A percentile compares a stretch with the other conserved stretches of the same genome.
Conservation (phyloP, 2,797 vertebrate species). For the Menidia menidia region DNA sequence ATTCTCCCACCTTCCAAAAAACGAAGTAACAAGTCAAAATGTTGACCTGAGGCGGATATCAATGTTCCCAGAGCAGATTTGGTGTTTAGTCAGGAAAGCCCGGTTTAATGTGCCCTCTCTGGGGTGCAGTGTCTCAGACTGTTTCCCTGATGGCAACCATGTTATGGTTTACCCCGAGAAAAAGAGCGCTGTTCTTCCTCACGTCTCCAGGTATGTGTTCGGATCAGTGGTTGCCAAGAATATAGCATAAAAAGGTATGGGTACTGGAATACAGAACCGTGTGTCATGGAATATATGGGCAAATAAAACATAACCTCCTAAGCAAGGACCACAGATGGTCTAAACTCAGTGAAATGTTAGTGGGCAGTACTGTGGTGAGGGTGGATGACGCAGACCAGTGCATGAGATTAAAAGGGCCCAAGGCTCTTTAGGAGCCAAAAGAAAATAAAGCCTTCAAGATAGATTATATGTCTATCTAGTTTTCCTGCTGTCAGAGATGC, state of each 20-base stretch:
- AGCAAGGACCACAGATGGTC: conserved; percentile 47
- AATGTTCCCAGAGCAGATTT: conserved; percentile 58
- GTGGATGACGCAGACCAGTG: conserved; percentile 28
- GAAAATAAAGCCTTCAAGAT: conserved; percentile 59
- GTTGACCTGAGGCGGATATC: conserved; percentile 57
- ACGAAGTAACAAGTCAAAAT: conserved; percentile 49
- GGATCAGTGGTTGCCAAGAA: conserved; percentile 56
- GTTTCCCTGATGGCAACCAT: conserved; percentile 54
- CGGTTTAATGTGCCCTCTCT: conserved; percentile 62
- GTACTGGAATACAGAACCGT: conserved; percentile 43
- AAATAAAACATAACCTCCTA: conserved; percentile 51
- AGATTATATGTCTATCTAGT: conserved; percentile 47
- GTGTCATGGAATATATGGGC: conserved; percentile 54
- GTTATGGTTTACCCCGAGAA: conserved; percentile 61
- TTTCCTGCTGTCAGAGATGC: conserved; percentile 26
- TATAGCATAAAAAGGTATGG: conserved; percentile 47
- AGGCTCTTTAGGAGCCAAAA: conserved; percentile 54
- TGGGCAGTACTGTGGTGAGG: background rate
- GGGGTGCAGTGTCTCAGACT: conserved; percentile 59
- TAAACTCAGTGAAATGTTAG: conserved; percentile 33
- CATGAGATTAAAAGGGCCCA: conserved; percentile 42
- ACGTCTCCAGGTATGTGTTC: conserved; percentile 59
- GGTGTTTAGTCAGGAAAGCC: conserved; percentile 51
- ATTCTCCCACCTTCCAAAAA: conserved; percentile 44
- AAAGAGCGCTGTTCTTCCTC: conserved; percentile 62